Base-by-base conservation (phyloP, 2,797 vertebrate genomes). In the Eulemur coronatus region DNA sequence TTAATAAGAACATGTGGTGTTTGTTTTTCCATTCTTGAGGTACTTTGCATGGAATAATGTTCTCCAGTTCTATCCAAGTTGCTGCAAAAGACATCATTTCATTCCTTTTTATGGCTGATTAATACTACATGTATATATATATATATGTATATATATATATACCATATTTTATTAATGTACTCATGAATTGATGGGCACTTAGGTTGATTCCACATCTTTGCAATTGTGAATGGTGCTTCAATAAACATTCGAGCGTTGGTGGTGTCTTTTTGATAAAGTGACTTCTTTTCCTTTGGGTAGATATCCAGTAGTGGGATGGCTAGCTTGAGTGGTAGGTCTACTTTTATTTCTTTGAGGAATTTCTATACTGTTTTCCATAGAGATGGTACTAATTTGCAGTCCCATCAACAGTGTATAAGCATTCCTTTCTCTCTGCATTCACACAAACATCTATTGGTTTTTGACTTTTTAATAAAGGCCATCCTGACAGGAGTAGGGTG, bases 71-170 rank as follows among this genome's bases (percentile, higher is more conserved):
- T n/a, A 65, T 65, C 33, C 63, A 20, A 65, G 15, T 65, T 65
- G 30, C 63, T 65, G 15, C 33, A 65, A 65, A 65, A 65, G 33
- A 65, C 17, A 65, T 18, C 63, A 65, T 65, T n/a, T 65, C 33
- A 65, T 65, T 65, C 63, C 24, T 65, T 65, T n/a, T 33, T n/a
- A 65, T 65, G 33, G 63, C 33, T 65, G 33, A n/a, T 33, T 65
- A 65, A n/a, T 65, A 18, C 63, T n/a, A n/a, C 15, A 6, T 17
- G 6, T 63, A 17, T 17, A 7, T 65, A 30, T 65, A 30, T 15
- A 30, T 24, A 4, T 65, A 30, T 15, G 15, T 24, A 4, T 26
- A 24, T 11, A 10, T 12, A 11, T 4, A 11, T 10, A 3, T 0
- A 11, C 57, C 5, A 18, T 33, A 65, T 65, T 65, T 65, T 65